Base-by-base conservation (phyloP, 37 sponge, comb jelly and placozoan genomes). In the Mnemiopsis leidyi region DNA sequence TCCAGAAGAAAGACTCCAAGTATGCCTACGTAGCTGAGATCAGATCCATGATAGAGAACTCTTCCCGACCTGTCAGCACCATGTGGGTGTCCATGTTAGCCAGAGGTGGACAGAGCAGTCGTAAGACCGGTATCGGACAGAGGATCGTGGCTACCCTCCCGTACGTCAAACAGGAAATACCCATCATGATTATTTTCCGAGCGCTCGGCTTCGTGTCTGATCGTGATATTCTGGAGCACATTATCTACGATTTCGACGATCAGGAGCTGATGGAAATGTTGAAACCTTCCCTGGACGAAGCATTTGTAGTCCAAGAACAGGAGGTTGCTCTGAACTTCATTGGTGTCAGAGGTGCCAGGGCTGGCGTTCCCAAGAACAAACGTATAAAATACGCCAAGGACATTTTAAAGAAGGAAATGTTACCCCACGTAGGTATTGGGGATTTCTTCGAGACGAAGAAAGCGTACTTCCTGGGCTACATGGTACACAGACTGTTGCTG, bases 251-350 rank as follows among this genome's bases (percentile, higher is more conserved):
- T 95, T 99, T 99, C 71, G 95, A 95, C 26, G 99, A 99, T 92
- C 96, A 96, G 93, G 99, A 99, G 83, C 96, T 99, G 97, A 99
- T 99, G 99, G 99, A 99, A 93, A 97, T 96, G 94, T 95, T 99
- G 92, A 99, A 99, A 93, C 98, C 99, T 0, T 99, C 99, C 0
- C 95, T 99, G 67, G 99, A 99, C 82, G 99, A 99, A 92, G 99
- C 99, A n/a, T 99, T 99, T 93, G 99, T 99, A 7, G 96, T 99
- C 24, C 99, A 99, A 88, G 99, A 99, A 93, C 98, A 99, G 93
- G 95, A 95, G 32, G 98, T 99, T 34, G 99, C 99, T 20, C 94
- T 97, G 32, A 99, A 97, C 95, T 99, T 97, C 94, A 99, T 99
- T 69, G 99, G 99, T 31, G 94, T 95, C 32, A 92, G 99, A 16